Evolutionary conservation across 2,797 vertebrate genomes (phyloP), one percentile per base, ranked within the genome.

Genomic region (Pseudomugil tenellus): DNA sequence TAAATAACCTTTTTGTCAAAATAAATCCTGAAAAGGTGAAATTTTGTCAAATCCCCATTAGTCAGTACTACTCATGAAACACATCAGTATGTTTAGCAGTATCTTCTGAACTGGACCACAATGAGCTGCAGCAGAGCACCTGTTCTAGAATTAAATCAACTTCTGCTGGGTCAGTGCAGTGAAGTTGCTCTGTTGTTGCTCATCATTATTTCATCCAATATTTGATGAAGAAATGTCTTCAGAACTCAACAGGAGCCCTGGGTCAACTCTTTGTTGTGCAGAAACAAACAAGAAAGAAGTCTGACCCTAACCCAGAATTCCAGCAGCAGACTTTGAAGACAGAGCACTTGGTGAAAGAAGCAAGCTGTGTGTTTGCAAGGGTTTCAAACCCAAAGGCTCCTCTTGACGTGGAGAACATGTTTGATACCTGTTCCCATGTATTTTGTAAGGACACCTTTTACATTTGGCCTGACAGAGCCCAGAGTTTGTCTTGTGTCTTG

Each of bases 341-440:
- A 49, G 63, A 31, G 43, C 48, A 53, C 64, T 85, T 46, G 25
- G 56, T 60, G 72, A 59, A 69, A 74, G 64, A 58, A 55, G 53
- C 54, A 59, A 56, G 62, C 53, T 51, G 21, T 35, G 67, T 71
- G 85, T 87, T 17, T 64, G 65, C 65, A 48, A 51, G 21, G 48
- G 43, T 73, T 83, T 68, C n/a, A 46, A 69, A 56, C 72, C 77
- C 55, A 63, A 35, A 64, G 79, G 76, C 79, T 81, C 32, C 60
- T 76, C 73, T 66, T 74, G 69, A 80, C 58, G 25, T 62, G 58
- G 66, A 76, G 74, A 64, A 81, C 62, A 58, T n/a, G 25, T 89
- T 87, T 72, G 49, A 66, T 67, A 87, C 80, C 81, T 86, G 79
- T 84, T 83, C 81, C 80, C 55, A 63, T 90, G 41, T 79, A 83